A percentile compares a stretch with the other conserved stretches of the same genome.
These are phyloP conservation scores for Sclerurus mexicanus DNA, from an alignment of 2,113 vertebrate species.

Conservation along the genomic window DNA sequence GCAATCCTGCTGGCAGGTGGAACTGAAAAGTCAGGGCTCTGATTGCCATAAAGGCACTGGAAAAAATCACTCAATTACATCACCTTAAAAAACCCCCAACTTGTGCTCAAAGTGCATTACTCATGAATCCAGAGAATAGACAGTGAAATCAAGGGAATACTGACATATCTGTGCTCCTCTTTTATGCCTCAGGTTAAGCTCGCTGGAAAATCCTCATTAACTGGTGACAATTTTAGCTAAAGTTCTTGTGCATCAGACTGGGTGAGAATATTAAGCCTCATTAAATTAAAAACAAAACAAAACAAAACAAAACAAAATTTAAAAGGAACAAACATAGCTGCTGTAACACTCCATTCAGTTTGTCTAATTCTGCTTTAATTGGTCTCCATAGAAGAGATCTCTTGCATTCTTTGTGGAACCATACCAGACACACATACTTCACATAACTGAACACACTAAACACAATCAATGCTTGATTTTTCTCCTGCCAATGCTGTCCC, in stretches of 20 bases:
- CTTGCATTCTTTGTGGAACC: neutral
- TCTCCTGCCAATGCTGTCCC: neutral
- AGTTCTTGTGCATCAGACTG: neutral
- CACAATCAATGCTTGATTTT: neutral
- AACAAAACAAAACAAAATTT: neutral
- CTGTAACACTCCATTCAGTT: neutral
- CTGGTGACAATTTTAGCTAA: neutral
- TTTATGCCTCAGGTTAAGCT: slow-evolving; percentile 6
- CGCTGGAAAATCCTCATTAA: slow-evolving; percentile 44
- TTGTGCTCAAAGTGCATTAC: neutral
- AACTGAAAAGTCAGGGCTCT: neutral
- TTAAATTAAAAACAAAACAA: slow-evolving; percentile 21
- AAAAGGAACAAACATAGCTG: neutral
- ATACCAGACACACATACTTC: neutral
- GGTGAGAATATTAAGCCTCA: slow-evolving; percentile 41
- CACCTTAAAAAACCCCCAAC: neutral
- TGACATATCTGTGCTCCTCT: neutral
- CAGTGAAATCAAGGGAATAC: neutral
- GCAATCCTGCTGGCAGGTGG: neutral
- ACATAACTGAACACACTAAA: neutral
- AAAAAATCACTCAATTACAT: neutral
- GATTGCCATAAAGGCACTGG: neutral
- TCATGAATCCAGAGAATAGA: neutral
- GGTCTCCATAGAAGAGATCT: neutral
- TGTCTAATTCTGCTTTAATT: slow-evolving; percentile 23